Evolutionary conservation across 2,113 vertebrate genomes (phyloP).

Genomic region (Hoplias malabaricus): DNA sequence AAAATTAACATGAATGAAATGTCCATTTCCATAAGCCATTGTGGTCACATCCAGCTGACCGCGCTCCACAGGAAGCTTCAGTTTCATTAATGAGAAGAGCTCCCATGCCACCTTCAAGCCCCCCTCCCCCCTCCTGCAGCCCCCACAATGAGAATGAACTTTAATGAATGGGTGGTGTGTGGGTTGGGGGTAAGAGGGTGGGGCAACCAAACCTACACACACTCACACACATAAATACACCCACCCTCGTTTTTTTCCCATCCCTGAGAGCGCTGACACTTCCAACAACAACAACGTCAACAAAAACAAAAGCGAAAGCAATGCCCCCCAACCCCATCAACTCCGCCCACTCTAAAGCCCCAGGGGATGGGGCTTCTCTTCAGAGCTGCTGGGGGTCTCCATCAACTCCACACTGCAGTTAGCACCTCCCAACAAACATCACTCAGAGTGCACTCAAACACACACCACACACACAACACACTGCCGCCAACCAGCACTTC

Average conservation of each 20-base stretch:
- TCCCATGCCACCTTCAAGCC: constrained; percentile 65
- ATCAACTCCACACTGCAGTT: constrained; percentile 65
- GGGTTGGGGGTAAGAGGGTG: background rate
- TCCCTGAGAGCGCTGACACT: constrained; percentile 50
- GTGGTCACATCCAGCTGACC: constrained; percentile 61
- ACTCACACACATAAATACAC: too few species aligned
- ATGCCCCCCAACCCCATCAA: constrained; percentile 53
- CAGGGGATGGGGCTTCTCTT: constrained; percentile 58
- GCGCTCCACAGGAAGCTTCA: constrained; percentile 61
- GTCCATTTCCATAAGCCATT: too few species aligned
- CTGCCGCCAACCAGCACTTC: constrained; percentile 6
- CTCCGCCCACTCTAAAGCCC: background rate
- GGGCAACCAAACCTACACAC: constrained; percentile 69
- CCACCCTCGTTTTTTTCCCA: constrained; percentile 63
- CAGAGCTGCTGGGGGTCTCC: constrained; percentile 32
- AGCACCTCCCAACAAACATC: constrained; percentile 65
- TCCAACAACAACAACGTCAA: constrained; percentile 51
- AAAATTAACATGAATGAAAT: too few species aligned
- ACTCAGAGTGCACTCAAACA: background rate
- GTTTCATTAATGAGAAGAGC: constrained; percentile 63
- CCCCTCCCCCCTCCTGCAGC: constrained; percentile 64
- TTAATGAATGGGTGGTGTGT: constrained; percentile 64
- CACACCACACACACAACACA: background rate
- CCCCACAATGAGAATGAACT: constrained; percentile 76
- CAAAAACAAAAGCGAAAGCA: constrained; percentile 64